A percentile compares a stretch with the other conserved stretches of the same genome.
phyloP scores from a whole-genome alignment of 2,888 invertebrate genomes.

The Pristionchus maxplancki region DNA sequence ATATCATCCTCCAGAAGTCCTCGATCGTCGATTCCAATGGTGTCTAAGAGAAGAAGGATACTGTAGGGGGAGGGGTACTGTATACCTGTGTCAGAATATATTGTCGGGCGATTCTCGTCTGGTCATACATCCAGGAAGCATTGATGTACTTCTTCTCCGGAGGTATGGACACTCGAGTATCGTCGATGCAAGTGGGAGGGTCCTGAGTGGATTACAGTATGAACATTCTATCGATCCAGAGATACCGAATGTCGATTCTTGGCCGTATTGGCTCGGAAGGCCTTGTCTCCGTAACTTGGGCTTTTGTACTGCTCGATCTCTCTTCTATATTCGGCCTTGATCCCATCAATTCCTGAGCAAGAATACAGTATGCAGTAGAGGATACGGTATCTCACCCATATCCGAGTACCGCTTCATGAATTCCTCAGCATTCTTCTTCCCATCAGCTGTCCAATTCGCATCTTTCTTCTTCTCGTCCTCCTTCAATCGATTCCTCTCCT shows the following conservation, averaged over 20 bases:
- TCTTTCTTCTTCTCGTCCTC: background rate
- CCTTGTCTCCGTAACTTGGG: background rate
- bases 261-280: background rate
- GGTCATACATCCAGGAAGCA: constrained; percentile 13
- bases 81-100: constrained; percentile 35
- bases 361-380: background rate
- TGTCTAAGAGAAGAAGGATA: background rate
- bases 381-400: background rate
- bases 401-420: background rate
- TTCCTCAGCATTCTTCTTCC: background rate
- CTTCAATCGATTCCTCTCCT: background rate
- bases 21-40: background rate
- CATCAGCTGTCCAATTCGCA: background rate
- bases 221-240: background rate
- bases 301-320: background rate
- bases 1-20: constrained; percentile 36
- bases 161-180: background rate
- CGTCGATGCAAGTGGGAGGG: background rate
- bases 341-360: background rate
- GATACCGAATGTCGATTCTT: constrained; percentile 21
- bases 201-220: constrained; percentile 1
- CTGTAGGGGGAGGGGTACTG: background rate
- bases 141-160: background rate
- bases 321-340: background rate
- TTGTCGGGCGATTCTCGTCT: background rate